Percentiles rank a stretch among this genome's conserved stretches.
Evolutionary conservation across 1,140 invertebrate species (phyloP).

Genomic region (Drosophila yakuba): DNA sequence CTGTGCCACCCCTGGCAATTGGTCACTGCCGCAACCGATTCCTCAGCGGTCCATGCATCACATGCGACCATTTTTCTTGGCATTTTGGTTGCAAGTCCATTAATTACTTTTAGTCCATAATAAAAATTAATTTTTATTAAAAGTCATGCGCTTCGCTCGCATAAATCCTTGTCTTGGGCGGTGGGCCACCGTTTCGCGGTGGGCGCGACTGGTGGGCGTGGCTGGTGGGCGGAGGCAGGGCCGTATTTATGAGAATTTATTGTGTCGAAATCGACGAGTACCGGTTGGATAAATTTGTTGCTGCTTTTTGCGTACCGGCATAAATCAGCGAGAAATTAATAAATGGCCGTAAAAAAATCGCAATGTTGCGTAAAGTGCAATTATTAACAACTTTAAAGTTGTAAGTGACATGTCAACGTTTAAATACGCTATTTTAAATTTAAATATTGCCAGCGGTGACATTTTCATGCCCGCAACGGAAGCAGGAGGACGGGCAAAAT

Average conservation of each 20-base stretch:
- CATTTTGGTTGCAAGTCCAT: conserved; percentile 57
- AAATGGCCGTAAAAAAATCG: conserved; percentile 63
- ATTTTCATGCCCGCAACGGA: conserved; percentile 36
- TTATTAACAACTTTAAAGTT: conserved; percentile 75
- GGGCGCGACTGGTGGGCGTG: conserved; percentile 54
- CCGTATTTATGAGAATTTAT: conserved; percentile 80
- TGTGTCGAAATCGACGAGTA: conserved; percentile 75
- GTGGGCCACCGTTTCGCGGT: conserved; percentile 1
- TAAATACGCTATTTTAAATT: conserved; percentile 50
- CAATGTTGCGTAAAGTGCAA: conserved; percentile 52
- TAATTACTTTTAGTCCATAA: conserved; percentile 80
- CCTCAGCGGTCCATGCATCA: conserved; percentile 64
- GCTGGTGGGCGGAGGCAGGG: conserved; percentile 8
- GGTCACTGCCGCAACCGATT: conserved; percentile 21
- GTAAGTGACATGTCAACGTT: conserved; percentile 72
- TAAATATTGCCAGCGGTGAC: conserved; percentile 52
- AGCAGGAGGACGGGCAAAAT: conserved; percentile 14
- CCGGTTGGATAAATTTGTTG: conserved; percentile 58
- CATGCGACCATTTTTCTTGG: conserved; percentile 61
- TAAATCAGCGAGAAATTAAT: conserved; percentile 78
- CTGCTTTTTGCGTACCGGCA: conserved; percentile 36
- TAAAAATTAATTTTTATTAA: conserved; percentile 83
- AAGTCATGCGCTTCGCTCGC: conserved; percentile 66
- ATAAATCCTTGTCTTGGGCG: conserved; percentile 78
- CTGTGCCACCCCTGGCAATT: conserved; percentile 15